These are phyloP conservation scores for Helicoverpa armigera DNA, from an alignment of 1,140 invertebrate genomes.

Conservation along the genomic window DNA sequence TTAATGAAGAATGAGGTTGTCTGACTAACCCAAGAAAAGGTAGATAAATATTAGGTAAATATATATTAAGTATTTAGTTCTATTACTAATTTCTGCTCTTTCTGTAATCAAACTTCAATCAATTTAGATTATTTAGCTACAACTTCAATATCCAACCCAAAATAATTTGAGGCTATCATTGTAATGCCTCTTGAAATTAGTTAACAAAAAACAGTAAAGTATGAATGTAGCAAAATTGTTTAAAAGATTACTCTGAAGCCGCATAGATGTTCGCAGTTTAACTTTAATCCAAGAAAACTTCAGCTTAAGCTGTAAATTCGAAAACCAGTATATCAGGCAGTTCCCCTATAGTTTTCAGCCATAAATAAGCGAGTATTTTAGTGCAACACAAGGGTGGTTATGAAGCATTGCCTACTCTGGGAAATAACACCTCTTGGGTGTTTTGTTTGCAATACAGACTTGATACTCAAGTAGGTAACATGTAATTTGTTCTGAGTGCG, in stretches of 20 bases:
- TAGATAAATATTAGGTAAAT: too few relatives aligned
- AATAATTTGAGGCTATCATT: too few relatives aligned
- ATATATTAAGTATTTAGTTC: too few relatives aligned
- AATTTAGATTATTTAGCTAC: neutral
- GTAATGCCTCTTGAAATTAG: too few relatives aligned
- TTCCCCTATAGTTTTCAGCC: conserved; percentile 5
- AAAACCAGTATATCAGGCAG: conserved; percentile 10
- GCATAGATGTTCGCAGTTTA: conserved; percentile 1
- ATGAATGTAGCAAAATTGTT: too few relatives aligned
- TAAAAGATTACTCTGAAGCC: neutral
- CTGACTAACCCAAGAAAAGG: too few relatives aligned
- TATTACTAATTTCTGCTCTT: too few relatives aligned
- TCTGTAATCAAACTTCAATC: too few relatives aligned
- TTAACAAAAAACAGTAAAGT: too few relatives aligned
- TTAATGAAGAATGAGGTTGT: too few relatives aligned
- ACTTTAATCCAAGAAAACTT: conserved; percentile 18
- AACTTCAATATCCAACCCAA: too few relatives aligned
- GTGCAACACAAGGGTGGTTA: neutral
- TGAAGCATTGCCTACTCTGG: conserved; percentile 18
- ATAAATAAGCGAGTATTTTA: conserved; percentile 3
- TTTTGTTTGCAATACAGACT: neutral
- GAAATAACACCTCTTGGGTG: too few relatives aligned
- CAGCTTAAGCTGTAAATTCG: conserved; percentile 11
- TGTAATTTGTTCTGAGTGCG: neutral
- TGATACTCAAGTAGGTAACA: neutral